Evolutionary conservation across 1,140 invertebrate genomes (phyloP).

Genomic region (Drosophila prosaltans): DNA sequence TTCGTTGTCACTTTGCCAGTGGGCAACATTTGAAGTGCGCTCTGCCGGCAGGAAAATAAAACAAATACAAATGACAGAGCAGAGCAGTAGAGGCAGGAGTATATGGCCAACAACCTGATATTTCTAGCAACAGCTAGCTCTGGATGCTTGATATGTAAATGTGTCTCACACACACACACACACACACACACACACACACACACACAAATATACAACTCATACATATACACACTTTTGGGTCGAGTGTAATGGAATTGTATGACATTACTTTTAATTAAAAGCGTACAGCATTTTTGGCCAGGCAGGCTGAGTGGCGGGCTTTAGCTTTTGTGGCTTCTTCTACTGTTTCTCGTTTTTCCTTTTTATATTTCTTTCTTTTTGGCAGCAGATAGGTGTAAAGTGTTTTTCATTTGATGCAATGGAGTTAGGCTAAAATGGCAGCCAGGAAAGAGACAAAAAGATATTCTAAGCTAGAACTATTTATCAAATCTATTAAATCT

Average conservation of each 20-base stretch:
- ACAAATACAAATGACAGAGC: constrained; percentile 78
- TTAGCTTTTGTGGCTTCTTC: constrained; percentile 28
- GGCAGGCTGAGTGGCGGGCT: constrained; percentile 29
- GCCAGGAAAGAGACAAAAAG: constrained; percentile 35
- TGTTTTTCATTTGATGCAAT: constrained; percentile 49
- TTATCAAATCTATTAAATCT: constrained; percentile 76
- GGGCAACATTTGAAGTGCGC: constrained; percentile 75
- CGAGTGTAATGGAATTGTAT: constrained; percentile 80
- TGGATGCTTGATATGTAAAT: constrained; percentile 76
- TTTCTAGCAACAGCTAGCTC: constrained; percentile 19
- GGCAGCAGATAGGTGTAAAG: constrained; percentile 59
- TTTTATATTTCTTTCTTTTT: constrained; percentile 48
- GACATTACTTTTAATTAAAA: constrained; percentile 83
- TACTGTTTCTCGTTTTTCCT: constrained; percentile 8
- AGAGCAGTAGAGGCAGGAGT: constrained; percentile 37
- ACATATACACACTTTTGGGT: constrained; percentile 68
- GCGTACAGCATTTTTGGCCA: constrained; percentile 79
- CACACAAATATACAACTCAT: too few relatives aligned
- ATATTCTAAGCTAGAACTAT: constrained; percentile 33
- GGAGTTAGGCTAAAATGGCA: constrained; percentile 53
- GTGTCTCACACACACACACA: constrained; percentile 63
- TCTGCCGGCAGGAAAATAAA: constrained; percentile 75
- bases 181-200: background rate
- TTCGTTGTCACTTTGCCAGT: constrained; percentile 81
- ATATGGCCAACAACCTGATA: constrained; percentile 19